Base-by-base conservation (phyloP, 1,140 invertebrate species). In the Oedothorax gibbosus region DNA sequence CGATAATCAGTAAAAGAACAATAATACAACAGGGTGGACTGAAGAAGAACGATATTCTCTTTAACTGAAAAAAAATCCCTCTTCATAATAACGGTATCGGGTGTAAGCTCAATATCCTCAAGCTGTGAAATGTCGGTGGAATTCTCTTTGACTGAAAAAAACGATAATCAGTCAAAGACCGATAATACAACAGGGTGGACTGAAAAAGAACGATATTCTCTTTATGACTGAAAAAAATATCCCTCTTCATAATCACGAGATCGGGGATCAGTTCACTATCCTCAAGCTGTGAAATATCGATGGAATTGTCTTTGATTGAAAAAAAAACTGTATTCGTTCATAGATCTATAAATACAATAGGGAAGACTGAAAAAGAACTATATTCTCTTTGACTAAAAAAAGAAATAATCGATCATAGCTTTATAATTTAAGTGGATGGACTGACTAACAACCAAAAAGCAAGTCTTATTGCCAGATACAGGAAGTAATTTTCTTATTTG, bases 31-130 rank as follows among this genome's bases (percentile, higher is more conserved):
- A 60, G 12, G 2, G 35, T 35, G 35, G 35, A 35, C 35, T 2
- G 35, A 35, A 35, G 5, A 35, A 35, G 35, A 35, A 35, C 35
- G 35, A 35, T 35, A 35, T 35, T 35, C 35, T 35, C 2, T 35
- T 35, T 35, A 2, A 35, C 5, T 35, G 35, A n/a, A n/a, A n/a
- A n/a, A n/a, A n/a, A n/a, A 20, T 75, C 57, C 51, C n/a, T 64
- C n/a, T n/a, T n/a, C 57, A 83, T 35, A 11, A 75, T 57, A 0
- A 83, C 57, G 0, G 80, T 69, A 50, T 83, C 80, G 0, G 80
- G 80, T 0, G 10, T 5, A 11, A 83, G 64, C 2, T 21, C 49
- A 12, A 83, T 65, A 21, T 21, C 7, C 3, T 18, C 9, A 4
- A 65, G 69, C 4, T 73, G 49, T 7, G 71, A 69, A 14, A 83